Conservation (phyloP, 2,797 vertebrate species). For the Rhincodon typus region DNA sequence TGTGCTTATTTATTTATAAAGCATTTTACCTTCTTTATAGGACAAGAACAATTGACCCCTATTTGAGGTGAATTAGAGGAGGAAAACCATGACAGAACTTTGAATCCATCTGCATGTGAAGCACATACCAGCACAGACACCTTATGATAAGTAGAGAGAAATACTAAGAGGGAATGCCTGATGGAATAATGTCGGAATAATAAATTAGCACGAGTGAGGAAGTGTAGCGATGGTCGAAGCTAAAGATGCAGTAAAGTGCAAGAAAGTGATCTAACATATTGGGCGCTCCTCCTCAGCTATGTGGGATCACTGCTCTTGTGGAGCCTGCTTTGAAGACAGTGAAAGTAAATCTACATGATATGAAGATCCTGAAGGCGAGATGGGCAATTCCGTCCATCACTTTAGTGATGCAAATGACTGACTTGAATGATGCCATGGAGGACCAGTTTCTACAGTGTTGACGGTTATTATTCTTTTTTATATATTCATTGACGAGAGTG, state of each 20-base stretch:
- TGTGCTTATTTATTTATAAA: neutral
- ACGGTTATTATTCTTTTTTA: no score
- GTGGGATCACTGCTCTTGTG: neutral
- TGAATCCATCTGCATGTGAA: neutral
- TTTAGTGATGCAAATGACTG: neutral
- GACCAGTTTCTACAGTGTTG: neutral
- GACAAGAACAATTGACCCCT: neutral
- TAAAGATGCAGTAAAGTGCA: neutral
- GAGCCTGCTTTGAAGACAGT: neutral
- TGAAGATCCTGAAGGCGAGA: neutral
- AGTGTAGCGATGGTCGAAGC: neutral
- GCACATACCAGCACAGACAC: neutral
- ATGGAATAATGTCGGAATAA: neutral
- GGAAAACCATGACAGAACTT: neutral
- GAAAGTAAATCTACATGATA: neutral
- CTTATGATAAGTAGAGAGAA: neutral
- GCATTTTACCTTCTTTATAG: neutral
- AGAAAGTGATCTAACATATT: neutral
- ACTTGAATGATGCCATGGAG: neutral
- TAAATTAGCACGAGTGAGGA: neutral
- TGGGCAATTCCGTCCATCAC: neutral
- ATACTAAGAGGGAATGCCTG: neutral
- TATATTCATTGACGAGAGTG: no score
- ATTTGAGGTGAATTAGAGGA: neutral
- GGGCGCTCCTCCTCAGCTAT: neutral